Percentiles rank a stretch among this genome's conserved stretches.
phyloP scores from a whole-genome alignment of 2,888 invertebrate genomes.

The Baccha elongata region DNA sequence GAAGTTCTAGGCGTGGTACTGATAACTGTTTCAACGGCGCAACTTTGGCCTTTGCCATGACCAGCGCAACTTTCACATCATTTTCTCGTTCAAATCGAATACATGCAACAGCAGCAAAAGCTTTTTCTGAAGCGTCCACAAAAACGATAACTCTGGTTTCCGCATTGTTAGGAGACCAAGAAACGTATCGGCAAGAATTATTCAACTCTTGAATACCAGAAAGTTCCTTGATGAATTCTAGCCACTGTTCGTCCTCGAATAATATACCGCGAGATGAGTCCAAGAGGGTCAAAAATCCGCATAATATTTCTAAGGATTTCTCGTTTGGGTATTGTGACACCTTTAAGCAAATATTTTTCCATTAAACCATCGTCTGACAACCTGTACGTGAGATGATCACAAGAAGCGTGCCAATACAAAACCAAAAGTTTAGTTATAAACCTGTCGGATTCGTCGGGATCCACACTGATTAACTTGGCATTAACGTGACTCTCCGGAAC shows the following conservation, averaged over 20 bases:
- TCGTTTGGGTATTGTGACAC: not conserved
- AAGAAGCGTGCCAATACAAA: slow-evolving; percentile 16
- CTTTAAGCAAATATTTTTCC: not conserved
- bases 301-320: slow-evolving; percentile 23
- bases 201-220: not conserved
- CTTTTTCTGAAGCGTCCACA: slow-evolving; percentile 17
- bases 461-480: not conserved
- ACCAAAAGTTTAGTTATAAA: slow-evolving; percentile 1
- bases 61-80: slow-evolving; percentile 1
- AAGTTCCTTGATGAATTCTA: slow-evolving; percentile 12
- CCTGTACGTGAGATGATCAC: slow-evolving; percentile 1
- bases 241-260: slow-evolving; percentile 11
- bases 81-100: not conserved
- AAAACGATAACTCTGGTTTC: not conserved
- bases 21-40: slow-evolving; percentile 17
- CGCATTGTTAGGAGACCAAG: not conserved
- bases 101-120: slow-evolving; percentile 4
- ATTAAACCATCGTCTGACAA: slow-evolving; percentile 1
- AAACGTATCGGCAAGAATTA: not conserved
- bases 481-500: not conserved
- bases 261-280: not conserved
- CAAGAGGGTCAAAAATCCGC: slow-evolving; percentile 18
- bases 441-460: slow-evolving; percentile 1
- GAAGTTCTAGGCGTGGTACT: slow-evolving; percentile 12
- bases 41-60: slow-evolving; percentile 26